Evolutionary conservation across 2,113 vertebrate species (phyloP).

Genomic region (Misgurnus mizolepis): DNA sequence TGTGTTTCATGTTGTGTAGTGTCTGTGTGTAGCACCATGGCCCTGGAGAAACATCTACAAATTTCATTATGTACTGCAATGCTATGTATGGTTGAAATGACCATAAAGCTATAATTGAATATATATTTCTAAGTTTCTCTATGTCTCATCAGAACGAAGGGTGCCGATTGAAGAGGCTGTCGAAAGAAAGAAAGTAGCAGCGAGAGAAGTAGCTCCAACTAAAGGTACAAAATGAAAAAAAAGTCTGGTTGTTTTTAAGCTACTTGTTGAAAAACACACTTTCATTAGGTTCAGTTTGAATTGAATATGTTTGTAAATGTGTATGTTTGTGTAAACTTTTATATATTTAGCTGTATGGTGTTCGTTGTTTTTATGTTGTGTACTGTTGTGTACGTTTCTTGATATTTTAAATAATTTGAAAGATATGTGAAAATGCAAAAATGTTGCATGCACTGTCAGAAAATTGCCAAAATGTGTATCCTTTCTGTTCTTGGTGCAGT

Average conservation of each 20-base stretch:
- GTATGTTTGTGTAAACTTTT: background rate
- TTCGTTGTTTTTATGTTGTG: background rate
- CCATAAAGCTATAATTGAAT: too few species aligned
- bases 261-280: slow-evolving; percentile 19
- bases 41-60: too few species aligned
- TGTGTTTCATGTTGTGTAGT: background rate
- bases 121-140: slow-evolving; percentile 22
- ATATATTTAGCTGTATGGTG: background rate
- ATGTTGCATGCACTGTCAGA: too few species aligned
- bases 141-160: slow-evolving; percentile 70
- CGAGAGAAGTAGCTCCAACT: slow-evolving; percentile 71
- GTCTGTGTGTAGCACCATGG: too few species aligned
- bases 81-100: too few species aligned
- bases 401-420: background rate
- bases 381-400: slow-evolving; percentile 12
- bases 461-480: too few species aligned
- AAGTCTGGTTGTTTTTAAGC: background rate
- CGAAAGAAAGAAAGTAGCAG: slow-evolving; percentile 75
- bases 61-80: too few species aligned
- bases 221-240: slow-evolving; percentile 66
- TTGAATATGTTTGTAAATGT: slow-evolving; percentile 29
- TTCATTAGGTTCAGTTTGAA: background rate
- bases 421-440: too few species aligned
- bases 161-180: slow-evolving; percentile 77
- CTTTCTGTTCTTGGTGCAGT: too few species aligned